Percentiles rank a stretch among this genome's conserved stretches.
Evolutionary conservation across 2,888 invertebrate species (phyloP).

Genomic region (Lasioglossum leucozonium): DNA sequence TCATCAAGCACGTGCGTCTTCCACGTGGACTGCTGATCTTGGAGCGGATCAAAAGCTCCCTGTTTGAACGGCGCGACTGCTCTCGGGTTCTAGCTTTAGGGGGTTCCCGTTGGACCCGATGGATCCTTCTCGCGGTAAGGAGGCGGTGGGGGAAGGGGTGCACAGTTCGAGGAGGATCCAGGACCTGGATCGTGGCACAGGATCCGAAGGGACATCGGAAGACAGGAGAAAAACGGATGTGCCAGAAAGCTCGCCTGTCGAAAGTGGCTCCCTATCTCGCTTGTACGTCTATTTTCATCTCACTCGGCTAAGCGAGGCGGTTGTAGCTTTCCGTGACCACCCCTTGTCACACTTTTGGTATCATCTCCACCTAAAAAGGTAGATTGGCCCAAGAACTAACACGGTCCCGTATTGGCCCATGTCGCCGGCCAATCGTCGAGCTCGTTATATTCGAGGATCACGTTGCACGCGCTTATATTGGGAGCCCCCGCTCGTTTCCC

Average conservation of each 20-base stretch:
- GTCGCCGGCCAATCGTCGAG: constrained; percentile 83
- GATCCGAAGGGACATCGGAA: neutral
- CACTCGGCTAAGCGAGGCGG: constrained; percentile 71
- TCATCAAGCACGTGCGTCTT: constrained; percentile 71
- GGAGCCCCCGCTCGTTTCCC: constrained; percentile 89
- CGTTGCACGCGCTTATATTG: constrained; percentile 93
- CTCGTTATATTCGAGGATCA: constrained; percentile 88
- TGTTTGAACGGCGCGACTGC: constrained; percentile 6
- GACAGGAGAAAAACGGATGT: constrained; percentile 43
- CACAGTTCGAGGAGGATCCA: neutral
- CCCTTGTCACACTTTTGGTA: constrained; percentile 84
- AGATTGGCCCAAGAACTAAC: constrained; percentile 86
- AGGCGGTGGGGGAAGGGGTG: too few relatives aligned
- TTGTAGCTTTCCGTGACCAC: constrained; percentile 78
- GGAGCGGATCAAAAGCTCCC: constrained; percentile 40
- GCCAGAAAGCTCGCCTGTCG: constrained; percentile 46
- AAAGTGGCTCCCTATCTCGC: constrained; percentile 45
- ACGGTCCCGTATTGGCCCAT: constrained; percentile 84
- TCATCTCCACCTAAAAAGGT: constrained; percentile 88
- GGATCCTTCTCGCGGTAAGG: too few relatives aligned
- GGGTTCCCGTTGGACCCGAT: neutral
- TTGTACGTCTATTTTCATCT: constrained; percentile 81
- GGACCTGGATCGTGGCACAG: neutral
- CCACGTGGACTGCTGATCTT: constrained; percentile 69
- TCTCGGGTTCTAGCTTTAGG: neutral